Evolutionary conservation across 2,113 vertebrate species (phyloP).

Genomic region (Colius striatus): DNA sequence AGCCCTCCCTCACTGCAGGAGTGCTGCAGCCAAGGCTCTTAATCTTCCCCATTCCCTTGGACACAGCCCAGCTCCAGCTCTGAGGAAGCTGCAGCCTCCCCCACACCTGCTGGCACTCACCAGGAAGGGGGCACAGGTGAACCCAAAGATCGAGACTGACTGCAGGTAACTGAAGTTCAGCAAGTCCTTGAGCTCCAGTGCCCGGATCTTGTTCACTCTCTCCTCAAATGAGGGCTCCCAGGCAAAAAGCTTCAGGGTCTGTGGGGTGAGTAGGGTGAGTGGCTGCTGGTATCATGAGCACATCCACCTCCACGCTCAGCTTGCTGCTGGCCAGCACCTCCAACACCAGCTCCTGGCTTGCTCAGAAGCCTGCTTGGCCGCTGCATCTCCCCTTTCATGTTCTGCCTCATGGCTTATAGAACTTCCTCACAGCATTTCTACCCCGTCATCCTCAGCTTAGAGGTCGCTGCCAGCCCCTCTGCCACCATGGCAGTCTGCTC

Average conservation of each 20-base stretch:
- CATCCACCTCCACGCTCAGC: background rate
- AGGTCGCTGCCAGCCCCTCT: background rate
- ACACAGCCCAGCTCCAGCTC: background rate
- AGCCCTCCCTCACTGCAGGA: background rate
- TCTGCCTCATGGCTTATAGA: background rate
- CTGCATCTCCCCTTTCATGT: background rate
- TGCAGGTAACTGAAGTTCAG: constrained; percentile 81
- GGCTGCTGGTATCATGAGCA: accelerated
- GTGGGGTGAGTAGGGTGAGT: background rate
- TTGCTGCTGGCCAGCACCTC: background rate
- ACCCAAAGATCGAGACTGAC: constrained; percentile 80
- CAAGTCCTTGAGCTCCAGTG: constrained; percentile 85
- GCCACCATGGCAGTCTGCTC: background rate
- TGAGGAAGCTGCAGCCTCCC: background rate
- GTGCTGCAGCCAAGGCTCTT: background rate
- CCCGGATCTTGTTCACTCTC: constrained; percentile 80
- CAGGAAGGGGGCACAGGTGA: constrained; percentile 83
- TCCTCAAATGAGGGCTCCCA: constrained; percentile 94
- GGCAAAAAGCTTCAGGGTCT: constrained; percentile 96
- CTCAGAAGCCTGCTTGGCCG: background rate
- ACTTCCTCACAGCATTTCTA: background rate
- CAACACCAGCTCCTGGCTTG: background rate
- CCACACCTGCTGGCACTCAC: constrained; percentile 74
- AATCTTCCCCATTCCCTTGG: background rate
- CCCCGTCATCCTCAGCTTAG: background rate